Percentiles rank a stretch among this genome's conserved stretches.
Conservation (phyloP, 2,113 vertebrate genomes). For the Phrynosoma blainvillii region DNA sequence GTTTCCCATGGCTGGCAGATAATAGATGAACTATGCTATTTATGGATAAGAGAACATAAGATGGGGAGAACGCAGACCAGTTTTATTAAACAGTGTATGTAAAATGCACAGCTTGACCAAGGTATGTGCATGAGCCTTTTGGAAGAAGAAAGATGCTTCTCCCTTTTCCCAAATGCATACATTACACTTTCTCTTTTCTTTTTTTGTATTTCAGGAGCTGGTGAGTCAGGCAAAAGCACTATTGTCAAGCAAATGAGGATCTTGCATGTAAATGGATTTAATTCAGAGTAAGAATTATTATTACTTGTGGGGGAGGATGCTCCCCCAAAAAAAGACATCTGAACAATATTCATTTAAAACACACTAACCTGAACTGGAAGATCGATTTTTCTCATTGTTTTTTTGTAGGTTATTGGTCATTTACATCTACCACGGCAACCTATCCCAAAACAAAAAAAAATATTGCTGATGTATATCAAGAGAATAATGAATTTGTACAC, state of each 20-base stretch:
- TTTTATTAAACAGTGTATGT: neutral
- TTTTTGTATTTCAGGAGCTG: slow-evolving; percentile 88
- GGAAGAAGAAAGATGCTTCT: slow-evolving; percentile 57
- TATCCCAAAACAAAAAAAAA: slow-evolving; percentile 53
- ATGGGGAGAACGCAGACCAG: slow-evolving; percentile 8
- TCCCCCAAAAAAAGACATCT: neutral
- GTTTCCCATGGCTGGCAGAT: slow-evolving; percentile 76
- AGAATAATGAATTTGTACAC: slow-evolving; percentile 53
- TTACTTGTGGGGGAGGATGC: slow-evolving; percentile 42
- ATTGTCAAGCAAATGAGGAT: slow-evolving; percentile 99
- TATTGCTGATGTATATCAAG: slow-evolving; percentile 49
- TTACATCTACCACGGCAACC: slow-evolving; percentile 24
- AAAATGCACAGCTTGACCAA: slow-evolving; percentile 30
- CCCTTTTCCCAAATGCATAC: neutral
- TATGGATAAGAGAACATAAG: neutral
- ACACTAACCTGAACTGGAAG: slow-evolving; percentile 8
- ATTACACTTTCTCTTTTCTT: slow-evolving; percentile 49
- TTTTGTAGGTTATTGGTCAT: slow-evolving; percentile 24
- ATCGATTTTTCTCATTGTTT: slow-evolving; percentile 9
- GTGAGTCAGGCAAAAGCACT: slow-evolving; percentile 99
- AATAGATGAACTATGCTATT: slow-evolving; percentile 15
- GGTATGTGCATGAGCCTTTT: slow-evolving; percentile 21
- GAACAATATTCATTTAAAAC: slow-evolving; percentile 26
- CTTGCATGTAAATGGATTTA: slow-evolving; percentile 98
- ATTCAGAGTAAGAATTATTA: slow-evolving; percentile 92